Conservation (phyloP, 2,888 invertebrate species). For the Tromatobia lineatoria region DNA sequence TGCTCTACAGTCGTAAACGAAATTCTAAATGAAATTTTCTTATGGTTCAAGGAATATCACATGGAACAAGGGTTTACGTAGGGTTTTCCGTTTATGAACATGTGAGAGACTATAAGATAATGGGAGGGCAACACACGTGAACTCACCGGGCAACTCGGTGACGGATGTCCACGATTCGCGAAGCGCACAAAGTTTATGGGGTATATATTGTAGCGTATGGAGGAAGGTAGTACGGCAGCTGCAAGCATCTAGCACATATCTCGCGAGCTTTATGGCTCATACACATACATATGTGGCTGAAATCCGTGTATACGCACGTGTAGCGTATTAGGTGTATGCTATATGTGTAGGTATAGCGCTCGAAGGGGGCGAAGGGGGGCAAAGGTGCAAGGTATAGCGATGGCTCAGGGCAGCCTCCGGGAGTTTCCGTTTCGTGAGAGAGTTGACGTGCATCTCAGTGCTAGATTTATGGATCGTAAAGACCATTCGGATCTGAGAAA, state of each 20-base stretch:
- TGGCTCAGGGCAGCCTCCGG: constrained; percentile 31
- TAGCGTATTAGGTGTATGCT: background rate
- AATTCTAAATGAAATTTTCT: constrained; percentile 28
- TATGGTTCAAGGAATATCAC: background rate
- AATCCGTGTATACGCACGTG: background rate
- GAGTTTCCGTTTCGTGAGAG: constrained; percentile 32
- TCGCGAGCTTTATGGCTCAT: constrained; percentile 29
- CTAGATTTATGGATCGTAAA: constrained; percentile 47
- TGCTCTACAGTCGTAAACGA: constrained; percentile 8
- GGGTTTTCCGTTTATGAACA: background rate
- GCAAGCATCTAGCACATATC: constrained; percentile 13
- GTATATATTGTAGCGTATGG: constrained; percentile 23
- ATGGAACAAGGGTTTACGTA: background rate
- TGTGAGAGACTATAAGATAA: background rate
- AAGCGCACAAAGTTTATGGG: constrained; percentile 30
- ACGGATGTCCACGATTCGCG: constrained; percentile 42
- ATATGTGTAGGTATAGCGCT: constrained; percentile 4
- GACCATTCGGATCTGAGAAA: constrained; percentile 29
- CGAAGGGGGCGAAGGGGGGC: constrained; percentile 10
- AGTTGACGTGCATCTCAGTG: constrained; percentile 25
- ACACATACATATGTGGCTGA: background rate
- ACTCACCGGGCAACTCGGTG: constrained; percentile 20
- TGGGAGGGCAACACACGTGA: constrained; percentile 23
- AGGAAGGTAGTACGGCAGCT: background rate
- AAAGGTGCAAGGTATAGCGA: background rate